phyloP scores from a whole-genome alignment of 2,113 vertebrate genomes.

The Malaclemys terrapin region DNA sequence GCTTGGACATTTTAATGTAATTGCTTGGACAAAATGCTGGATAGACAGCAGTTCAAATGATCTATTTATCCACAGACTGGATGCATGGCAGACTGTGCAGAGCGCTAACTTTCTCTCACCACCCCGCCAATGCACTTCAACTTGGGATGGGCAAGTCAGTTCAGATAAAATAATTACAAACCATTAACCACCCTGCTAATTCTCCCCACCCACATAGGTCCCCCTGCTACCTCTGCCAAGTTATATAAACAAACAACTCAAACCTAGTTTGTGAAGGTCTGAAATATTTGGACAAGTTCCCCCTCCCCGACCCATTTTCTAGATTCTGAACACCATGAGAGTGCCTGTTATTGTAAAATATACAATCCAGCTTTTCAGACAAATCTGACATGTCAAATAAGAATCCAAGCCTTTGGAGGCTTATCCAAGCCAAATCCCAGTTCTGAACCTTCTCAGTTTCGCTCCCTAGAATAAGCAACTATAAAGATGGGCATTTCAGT shows the following conservation, averaged over 20 bases:
- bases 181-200: background rate
- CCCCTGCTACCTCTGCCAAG: background rate
- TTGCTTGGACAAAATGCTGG: background rate
- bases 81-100: background rate
- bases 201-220: background rate
- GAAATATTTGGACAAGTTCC: background rate
- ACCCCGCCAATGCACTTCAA: background rate
- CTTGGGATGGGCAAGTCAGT: slow-evolving; percentile 26
- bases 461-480: background rate
- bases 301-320: background rate
- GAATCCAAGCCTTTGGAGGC: background rate
- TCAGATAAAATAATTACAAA: background rate
- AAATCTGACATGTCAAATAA: background rate
- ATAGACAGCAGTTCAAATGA: background rate
- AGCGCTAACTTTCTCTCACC: slow-evolving; percentile 10
- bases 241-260: background rate
- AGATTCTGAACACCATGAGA: background rate
- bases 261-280: background rate
- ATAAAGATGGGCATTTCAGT: background rate
- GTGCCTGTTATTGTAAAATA: background rate
- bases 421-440: background rate
- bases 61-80: slow-evolving; percentile 27
- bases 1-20: background rate
- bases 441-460: background rate
- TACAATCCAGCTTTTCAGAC: background rate